These are phyloP conservation scores for Scaptomyza cyrtandrae DNA, from an alignment of 2,888 invertebrate species.

Conservation along the genomic window DNA sequence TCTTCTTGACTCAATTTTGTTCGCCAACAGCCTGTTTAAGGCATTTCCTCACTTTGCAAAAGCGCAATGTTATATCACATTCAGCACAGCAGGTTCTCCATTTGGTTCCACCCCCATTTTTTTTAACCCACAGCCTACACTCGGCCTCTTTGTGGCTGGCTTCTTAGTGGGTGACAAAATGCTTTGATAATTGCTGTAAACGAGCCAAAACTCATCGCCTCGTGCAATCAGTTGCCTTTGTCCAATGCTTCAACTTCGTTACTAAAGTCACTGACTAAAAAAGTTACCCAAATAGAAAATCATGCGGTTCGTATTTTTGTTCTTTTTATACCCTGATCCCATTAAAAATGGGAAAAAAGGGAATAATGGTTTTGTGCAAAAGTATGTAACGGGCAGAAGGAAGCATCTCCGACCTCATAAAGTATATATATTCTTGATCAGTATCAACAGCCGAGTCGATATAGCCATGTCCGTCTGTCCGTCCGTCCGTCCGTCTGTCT, in stretches of 20 bases:
- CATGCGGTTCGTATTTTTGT: slow-evolving; percentile 35
- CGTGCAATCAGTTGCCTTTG: slow-evolving; percentile 71
- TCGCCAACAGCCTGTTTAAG: neutral
- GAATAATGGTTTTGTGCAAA: too few relatives aligned
- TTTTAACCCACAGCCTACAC: neutral
- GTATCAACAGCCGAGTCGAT: too few relatives aligned
- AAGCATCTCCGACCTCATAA: too few relatives aligned
- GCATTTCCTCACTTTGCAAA: slow-evolving; percentile 7
- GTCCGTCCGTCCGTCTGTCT: too few relatives aligned
- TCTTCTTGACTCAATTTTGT: neutral
- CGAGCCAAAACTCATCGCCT: slow-evolving; percentile 52
- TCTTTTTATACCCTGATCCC: too few relatives aligned
- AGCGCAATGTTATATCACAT: slow-evolving; percentile 31
- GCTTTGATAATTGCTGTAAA: slow-evolving; percentile 71
- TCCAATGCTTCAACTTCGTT: slow-evolving; percentile 60
- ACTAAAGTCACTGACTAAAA: slow-evolving; percentile 43
- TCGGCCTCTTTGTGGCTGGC: neutral
- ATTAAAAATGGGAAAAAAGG: too few relatives aligned
- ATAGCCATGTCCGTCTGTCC: too few relatives aligned
- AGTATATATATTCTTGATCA: too few relatives aligned
- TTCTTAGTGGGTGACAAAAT: slow-evolving; percentile 66
- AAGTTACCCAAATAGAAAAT: slow-evolving; percentile 36
- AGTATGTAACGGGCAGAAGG: too few relatives aligned
- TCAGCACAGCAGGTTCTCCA: slow-evolving; percentile 67
- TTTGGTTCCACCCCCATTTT: neutral